Base-by-base conservation (phyloP, 2,113 vertebrate genomes). In the Rhombomys opimus region DNA sequence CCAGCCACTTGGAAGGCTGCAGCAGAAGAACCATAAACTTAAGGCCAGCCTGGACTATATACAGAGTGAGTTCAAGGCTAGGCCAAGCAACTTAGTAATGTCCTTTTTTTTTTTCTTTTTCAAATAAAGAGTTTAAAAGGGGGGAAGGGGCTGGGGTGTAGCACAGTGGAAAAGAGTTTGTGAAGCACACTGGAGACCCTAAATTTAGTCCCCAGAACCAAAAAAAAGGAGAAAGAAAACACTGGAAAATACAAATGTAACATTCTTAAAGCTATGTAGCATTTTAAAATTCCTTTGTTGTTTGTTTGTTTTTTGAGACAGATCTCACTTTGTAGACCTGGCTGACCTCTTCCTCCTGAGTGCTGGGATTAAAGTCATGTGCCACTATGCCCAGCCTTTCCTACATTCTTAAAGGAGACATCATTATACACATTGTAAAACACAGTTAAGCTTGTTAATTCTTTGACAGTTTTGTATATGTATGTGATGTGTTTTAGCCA, bases 381-480 rank as follows among this genome's bases (percentile, higher is more conserved):
- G 68, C 72, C 30, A 18, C 77, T 20, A 5, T 54, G 78, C 54
- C 32, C 30, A 59, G 78, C 78, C 12, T 17, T n/a, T n/a, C 78
- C 20, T 93, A 87, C 54, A 6, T 90, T 93, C 57, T 91, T 27
- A 76, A 35, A 76, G 46, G 46, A 75, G 38, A 91, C 68, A 96
- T 35, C 41, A 67, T 86, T 63, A 46, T 8, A 75, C 4, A n/a
- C 41, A 7, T 0, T 30, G 7, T 93, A 67, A 90, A 90, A 11
- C 23, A 7, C 20, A 80, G 52, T 57, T 35, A 59, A 59, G 52
- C 12, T 84, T 73, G 38, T 73, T 20, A 73, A 73, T 73, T 38
- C 70, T 73, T 38, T 22, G n/a, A 38, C n/a, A 38, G 30, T 73
- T 18, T 73, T 38, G 7, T 38, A 22, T 9, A 61, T 41, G 23